Percentiles rank a stretch among this genome's conserved stretches.
phyloP scores from a whole-genome alignment of 2,113 vertebrate species.

The Ursus arctos region DNA sequence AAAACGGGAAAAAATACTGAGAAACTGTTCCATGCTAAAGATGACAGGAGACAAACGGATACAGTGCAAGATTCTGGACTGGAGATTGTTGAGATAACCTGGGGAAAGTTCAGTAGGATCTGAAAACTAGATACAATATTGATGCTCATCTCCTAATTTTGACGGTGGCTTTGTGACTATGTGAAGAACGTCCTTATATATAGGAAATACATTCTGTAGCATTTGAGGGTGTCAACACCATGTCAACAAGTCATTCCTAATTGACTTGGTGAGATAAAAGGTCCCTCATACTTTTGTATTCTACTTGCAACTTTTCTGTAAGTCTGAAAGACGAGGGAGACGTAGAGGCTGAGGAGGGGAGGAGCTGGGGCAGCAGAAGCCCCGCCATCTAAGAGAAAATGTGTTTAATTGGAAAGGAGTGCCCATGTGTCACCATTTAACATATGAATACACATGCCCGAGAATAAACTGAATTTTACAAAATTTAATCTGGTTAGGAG shows the following conservation, averaged over 20 bases:
- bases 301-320: not conserved
- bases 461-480: constrained; percentile 36
- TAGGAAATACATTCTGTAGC: not conserved
- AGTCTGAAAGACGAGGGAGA: not conserved
- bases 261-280: not conserved
- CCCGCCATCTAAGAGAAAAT: not conserved
- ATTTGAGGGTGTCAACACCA: not conserved
- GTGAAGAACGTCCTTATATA: not conserved
- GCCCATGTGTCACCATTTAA: not conserved
- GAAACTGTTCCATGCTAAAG: not conserved
- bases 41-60: not conserved
- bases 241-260: not conserved
- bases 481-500: constrained; percentile 47
- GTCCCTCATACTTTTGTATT: not conserved
- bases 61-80: not conserved
- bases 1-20: not conserved
- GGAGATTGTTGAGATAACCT: not conserved
- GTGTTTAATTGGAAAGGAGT: not conserved
- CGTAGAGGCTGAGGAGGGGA: fast-evolving
- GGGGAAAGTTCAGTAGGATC: not conserved
- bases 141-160: not conserved
- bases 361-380: not conserved
- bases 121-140: not conserved
- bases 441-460: not conserved
- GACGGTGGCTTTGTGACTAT: not conserved